Base-by-base conservation (phyloP, 2,888 invertebrate species). In the Chaetogeoica ovagalla region DNA sequence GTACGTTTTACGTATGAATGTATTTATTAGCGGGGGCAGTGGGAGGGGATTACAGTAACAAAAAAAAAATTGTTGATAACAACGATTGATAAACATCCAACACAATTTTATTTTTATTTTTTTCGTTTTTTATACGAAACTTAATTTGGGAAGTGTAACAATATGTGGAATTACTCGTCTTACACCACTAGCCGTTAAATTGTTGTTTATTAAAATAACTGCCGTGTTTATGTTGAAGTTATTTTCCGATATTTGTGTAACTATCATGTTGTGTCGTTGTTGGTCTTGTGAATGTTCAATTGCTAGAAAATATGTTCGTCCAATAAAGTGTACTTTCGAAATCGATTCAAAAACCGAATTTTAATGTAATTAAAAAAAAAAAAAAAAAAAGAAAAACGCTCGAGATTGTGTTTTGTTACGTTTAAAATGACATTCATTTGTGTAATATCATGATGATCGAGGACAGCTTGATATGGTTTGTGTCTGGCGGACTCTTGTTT, bases 401-500 rank as follows among this genome's bases (percentile, higher is more conserved):
- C 23, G 39, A 77, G 13, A 69, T 62, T 60, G 55, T 62, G 13
- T 70, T 55, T 0, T 63, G 65, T 57, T 62, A 19, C 23, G 6
- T 62, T 62, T 62, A 74, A 71, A 77, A 70, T 77, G 77, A 55
- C 19, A 70, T 77, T 77, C 21, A 62, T 55, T 57, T 62, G 8
- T 62, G 19, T 30, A 11, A 52, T 43, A 23, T 71, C 63, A 79
- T 71, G 39, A 79, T 79, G 79, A 57, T 71, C 13, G 79, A 71
- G 13, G 71, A 71, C 7, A 79, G 71, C 15, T 71, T 71, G 6
- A 70, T 79, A 63, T 79, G 79, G 79, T 65, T 71, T 43, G 70
- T 79, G 79, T 79, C 79, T 30, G 79, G 79, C 19, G 79, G 79
- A 70, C 79, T 79, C 13, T 71, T 79, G 63, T 71, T 79, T 65